phyloP scores from a whole-genome alignment of 2,113 vertebrate genomes.

The Crotalus helleri region DNA sequence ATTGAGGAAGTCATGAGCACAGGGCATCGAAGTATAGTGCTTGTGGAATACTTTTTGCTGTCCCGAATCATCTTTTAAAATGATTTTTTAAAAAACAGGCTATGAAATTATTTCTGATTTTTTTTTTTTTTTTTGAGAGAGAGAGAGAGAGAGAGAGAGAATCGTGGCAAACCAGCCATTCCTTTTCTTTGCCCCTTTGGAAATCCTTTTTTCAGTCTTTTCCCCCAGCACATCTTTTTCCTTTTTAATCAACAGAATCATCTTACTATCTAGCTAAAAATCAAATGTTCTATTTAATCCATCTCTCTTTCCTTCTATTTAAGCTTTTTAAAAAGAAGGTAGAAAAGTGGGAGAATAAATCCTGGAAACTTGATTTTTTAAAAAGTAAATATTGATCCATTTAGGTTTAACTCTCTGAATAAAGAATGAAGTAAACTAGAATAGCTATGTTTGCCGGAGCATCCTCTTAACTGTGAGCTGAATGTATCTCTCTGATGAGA shows the following conservation, averaged over 20 bases:
- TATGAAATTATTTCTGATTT: neutral
- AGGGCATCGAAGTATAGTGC: neutral
- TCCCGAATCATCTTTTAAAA: neutral
- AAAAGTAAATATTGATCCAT: constrained; percentile 26
- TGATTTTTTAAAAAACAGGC: neutral
- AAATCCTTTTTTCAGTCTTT: neutral
- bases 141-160: neutral
- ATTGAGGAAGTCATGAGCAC: neutral
- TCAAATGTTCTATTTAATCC: neutral
- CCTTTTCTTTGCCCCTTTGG: neutral
- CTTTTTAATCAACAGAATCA: neutral
- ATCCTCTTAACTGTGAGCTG: constrained; percentile 17
- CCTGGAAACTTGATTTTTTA: constrained; percentile 22
- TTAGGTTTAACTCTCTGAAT: constrained; percentile 31
- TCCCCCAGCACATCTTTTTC: neutral
- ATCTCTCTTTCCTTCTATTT: neutral
- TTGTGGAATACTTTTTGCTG: neutral
- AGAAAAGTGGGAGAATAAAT: neutral
- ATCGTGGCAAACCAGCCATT: neutral
- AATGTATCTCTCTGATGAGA: constrained; percentile 41
- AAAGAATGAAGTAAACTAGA: neutral
- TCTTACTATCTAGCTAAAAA: neutral
- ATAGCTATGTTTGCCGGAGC: neutral
- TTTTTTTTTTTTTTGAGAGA: too few species aligned
- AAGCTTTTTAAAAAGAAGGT: neutral